A percentile compares a stretch with the other conserved stretches of the same genome.
Evolutionary conservation across 2,888 invertebrate species (phyloP).

Genomic region (Ptychoptera albimana): DNA sequence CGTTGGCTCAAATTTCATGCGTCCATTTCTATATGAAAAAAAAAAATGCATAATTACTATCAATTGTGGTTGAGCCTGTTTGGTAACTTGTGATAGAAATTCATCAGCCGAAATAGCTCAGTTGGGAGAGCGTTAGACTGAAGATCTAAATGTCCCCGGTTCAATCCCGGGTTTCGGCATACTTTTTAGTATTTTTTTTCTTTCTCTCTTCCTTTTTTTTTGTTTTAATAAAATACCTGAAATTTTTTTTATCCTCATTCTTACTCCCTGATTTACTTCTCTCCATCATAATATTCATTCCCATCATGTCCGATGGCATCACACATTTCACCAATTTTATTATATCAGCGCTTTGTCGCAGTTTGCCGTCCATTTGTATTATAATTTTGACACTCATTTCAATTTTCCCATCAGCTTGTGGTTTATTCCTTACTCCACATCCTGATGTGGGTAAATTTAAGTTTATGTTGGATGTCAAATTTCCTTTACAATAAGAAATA

Average conservation of each 20-base stretch:
- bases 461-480: slow-evolving; percentile 17
- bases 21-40: slow-evolving; percentile 34
- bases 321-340: slow-evolving; percentile 44
- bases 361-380: slow-evolving; percentile 56
- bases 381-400: slow-evolving; percentile 51
- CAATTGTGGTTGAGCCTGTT: slow-evolving; percentile 18
- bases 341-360: slow-evolving; percentile 58
- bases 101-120: slow-evolving; percentile 55
- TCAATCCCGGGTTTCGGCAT: slow-evolving; percentile 34
- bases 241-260: slow-evolving; percentile 1
- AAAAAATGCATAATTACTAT: not conserved
- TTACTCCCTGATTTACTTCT: not conserved
- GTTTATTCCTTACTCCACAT: slow-evolving; percentile 50
- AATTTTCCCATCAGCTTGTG: slow-evolving; percentile 34
- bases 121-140: slow-evolving; percentile 68
- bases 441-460: slow-evolving; percentile 30
- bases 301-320: slow-evolving; percentile 23
- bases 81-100: slow-evolving; percentile 18
- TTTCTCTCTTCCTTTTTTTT: slow-evolving; percentile 4
- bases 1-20: slow-evolving; percentile 37
- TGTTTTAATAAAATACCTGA: not conserved
- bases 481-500: slow-evolving; percentile 3
- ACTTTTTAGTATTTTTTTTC: slow-evolving; percentile 5
- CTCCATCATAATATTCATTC: slow-evolving; percentile 15
- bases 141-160: slow-evolving; percentile 62